These are phyloP conservation scores for Setophaga kirtlandii DNA, from an alignment of 2,113 vertebrate genomes.

Conservation along the genomic window DNA sequence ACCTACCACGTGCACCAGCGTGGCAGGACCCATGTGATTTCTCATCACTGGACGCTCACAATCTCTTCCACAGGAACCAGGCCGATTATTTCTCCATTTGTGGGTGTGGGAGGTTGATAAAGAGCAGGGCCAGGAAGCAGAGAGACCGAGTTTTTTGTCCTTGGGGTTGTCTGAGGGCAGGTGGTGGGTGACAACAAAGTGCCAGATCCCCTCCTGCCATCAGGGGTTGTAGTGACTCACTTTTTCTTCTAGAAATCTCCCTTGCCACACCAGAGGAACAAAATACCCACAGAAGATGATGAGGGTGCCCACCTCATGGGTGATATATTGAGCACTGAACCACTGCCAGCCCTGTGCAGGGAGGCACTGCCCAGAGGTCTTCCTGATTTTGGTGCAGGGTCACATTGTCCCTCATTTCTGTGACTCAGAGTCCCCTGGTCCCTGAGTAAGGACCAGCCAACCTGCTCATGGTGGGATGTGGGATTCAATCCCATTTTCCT, in stretches of 20 bases:
- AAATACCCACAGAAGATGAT: background rate
- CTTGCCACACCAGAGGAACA: background rate
- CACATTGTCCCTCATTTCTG: background rate
- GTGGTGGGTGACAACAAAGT: background rate
- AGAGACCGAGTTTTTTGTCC: background rate
- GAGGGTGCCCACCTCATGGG: background rate
- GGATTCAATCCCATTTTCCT: background rate
- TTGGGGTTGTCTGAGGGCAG: background rate
- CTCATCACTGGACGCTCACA: background rate
- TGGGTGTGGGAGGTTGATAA: constrained; percentile 49
- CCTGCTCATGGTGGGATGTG: fast-evolving
- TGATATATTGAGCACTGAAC: background rate
- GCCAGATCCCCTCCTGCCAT: background rate
- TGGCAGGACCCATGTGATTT: background rate
- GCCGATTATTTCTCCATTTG: background rate
- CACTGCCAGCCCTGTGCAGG: background rate
- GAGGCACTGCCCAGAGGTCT: background rate
- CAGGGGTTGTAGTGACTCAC: background rate
- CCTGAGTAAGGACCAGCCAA: background rate
- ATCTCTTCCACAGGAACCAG: background rate
- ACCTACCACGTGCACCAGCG: fast-evolving
- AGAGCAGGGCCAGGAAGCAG: background rate
- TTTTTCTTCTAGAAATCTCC: background rate
- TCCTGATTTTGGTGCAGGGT: background rate
- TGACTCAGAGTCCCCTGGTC: background rate